Base-by-base conservation (phyloP, 2,888 invertebrate genomes). In the Bruchidius siliquastri region DNA sequence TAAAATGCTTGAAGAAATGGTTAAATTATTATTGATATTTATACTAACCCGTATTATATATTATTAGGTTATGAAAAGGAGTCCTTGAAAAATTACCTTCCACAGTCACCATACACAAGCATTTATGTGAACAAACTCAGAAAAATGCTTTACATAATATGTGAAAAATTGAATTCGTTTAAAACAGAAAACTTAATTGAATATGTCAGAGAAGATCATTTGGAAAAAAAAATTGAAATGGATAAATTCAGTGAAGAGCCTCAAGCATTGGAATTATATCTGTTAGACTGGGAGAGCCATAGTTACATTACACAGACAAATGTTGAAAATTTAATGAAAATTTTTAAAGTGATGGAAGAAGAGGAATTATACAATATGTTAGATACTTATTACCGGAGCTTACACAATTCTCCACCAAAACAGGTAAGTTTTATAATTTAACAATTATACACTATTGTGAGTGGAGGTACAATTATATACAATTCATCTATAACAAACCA, bases 61-160 rank as follows among this genome's bases (percentile, higher is more conserved):
- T 49, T 49, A 74, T 70, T 26, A 78, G 78, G 77, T 21, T 77
- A 71, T 68, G n/a, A 68, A 20, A 76, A 78, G 72, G 20, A 72
- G 18, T 83, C 85, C 18, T 69, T 87, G 67, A 78, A 80, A 0
- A 72, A 74, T 72, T 82, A 20, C 21, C 30, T 72, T 22, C 72
- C 72, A 10, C 82, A 86, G n/a, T 80, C 83, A 22, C 74, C 81
- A 0, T 85, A 86, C 74, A 81, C 85, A 0, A 77, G 84, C 6
- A 73, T 87, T 6, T 81, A 83, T 74, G 81, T 90, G 20, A 86
- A 88, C 80, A 86, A 85, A 18, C 74, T 87, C 20, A 81, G 88
- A 3, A 90, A 90, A 81, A 83, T 83, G 0, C 78, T 89, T 1
- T 89, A 88, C 79, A 73, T 79, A 2, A 79, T 89, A 20, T 87